Evolutionary conservation across 2,888 invertebrate genomes (phyloP).

Genomic region (Meliscaeva auricollis): DNA sequence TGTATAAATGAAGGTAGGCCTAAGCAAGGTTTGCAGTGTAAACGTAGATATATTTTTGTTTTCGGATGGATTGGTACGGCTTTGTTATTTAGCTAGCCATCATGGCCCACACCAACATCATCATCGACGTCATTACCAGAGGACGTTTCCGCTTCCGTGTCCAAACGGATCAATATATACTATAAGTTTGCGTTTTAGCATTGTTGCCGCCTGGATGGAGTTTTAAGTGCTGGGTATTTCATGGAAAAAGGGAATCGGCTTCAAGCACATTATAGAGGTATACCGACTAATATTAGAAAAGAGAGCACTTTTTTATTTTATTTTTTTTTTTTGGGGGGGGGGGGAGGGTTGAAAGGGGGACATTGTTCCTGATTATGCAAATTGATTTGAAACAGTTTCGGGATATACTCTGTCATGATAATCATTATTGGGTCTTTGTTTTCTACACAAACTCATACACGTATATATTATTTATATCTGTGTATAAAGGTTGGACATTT

Average conservation of each 20-base stretch:
- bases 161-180: conserved; percentile 30
- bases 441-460: not conserved
- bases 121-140: not conserved
- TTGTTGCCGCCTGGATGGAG: conserved; percentile 29
- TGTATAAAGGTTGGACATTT: not conserved
- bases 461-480: not conserved
- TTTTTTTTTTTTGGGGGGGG: not conserved
- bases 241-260: conserved; percentile 38
- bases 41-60: conserved; percentile 20
- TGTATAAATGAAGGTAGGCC: not conserved
- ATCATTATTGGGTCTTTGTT: not conserved
- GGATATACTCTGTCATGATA: conserved; percentile 10
- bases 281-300: too few species aligned
- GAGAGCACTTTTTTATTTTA: conserved; percentile 30
- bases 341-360: not conserved
- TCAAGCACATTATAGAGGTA: conserved; percentile 23
- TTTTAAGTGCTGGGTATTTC: conserved; percentile 40
- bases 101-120: not conserved
- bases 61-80: conserved; percentile 26
- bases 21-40: not conserved
- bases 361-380: conserved; percentile 49
- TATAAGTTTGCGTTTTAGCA: conserved; percentile 44
- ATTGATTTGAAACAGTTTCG: conserved; percentile 47
- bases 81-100: conserved; percentile 23
- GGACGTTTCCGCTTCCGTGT: conserved; percentile 24